Base-by-base conservation (phyloP, 2,888 invertebrate genomes). In the Scaptomyza tumidula region DNA sequence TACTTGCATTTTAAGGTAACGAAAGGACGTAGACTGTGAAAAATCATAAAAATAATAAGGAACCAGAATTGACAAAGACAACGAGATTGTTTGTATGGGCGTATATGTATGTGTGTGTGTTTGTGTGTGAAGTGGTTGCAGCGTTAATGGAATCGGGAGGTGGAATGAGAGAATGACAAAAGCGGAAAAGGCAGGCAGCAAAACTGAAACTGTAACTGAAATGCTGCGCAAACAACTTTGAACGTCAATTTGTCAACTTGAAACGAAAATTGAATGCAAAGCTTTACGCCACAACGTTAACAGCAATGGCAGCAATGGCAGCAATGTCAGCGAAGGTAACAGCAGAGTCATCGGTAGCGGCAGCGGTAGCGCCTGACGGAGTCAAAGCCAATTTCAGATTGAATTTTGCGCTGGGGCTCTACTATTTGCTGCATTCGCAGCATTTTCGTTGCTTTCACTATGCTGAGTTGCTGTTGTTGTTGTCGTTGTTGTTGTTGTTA, bases 181-280 rank as follows among this genome's bases (percentile, higher is more conserved):
- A 43, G 57, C 61, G 31, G 55, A 52, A 66, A 69, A 50, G 59
- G 70, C 37, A 68, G 48, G 52, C 43, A 72, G 68, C 59, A 67
- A 60, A 80, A 84, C 65, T 68, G 55, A 75, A 82, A 88, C 67
- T 88, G 89, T 86, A 75, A 79, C 82, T 77, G 79, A 89, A 85
- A 88, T 75, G 86, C 88, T 77, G 86, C 79, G 86, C 89, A 87
- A 89, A 85, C 89, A 85, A 89, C 79, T 85, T 85, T 85, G 88
- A 77, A 85, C 83, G 89, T 87, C 88, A 89, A 85, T 85, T 85
- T 85, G 89, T 85, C 85, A 85, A 89, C 89, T 85, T 73, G 71
- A 72, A 82, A 79, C 77, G 86, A 87, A 82, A 89, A 85, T 89
- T 81, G 82, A 88, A 85, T 87, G 88, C 69, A 88, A 87, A 81